These are phyloP conservation scores for Apostichopus parvimensis DNA, from an alignment of 35 echinoderm and acorn worm species.

Conservation along the genomic window DNA sequence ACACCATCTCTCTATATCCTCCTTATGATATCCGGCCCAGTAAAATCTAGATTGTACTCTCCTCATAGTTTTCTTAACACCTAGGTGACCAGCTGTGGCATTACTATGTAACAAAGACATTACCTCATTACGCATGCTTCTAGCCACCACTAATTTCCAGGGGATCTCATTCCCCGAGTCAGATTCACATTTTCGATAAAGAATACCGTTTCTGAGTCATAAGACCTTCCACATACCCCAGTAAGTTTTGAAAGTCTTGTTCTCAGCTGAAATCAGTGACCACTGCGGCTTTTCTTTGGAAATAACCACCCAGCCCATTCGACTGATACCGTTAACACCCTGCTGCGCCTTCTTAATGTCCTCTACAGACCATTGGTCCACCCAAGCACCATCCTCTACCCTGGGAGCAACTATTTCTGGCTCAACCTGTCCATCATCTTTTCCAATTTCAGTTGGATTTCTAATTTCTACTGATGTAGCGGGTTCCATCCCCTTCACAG, in stretches of 20 bases:
- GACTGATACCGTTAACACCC: neutral
- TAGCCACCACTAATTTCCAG: neutral
- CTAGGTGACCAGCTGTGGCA: too few relatives aligned
- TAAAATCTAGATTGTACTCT: slow-evolving; percentile 41
- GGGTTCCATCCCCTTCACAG: neutral
- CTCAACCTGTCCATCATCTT: neutral
- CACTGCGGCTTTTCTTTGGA: neutral
- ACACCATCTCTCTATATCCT: neutral
- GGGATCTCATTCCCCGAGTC: neutral
- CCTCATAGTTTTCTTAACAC: slow-evolving; percentile 30
- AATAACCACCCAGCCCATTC: slow-evolving; percentile 8
- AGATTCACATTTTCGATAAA: neutral
- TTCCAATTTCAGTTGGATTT: neutral
- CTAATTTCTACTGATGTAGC: neutral
- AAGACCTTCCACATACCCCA: neutral
- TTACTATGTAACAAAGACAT: too few relatives aligned
- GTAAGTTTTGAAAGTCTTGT: too few relatives aligned
- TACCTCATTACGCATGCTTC: too few relatives aligned
- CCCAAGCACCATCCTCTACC: neutral
- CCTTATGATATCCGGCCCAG: slow-evolving; percentile 11
- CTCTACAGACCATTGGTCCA: neutral
- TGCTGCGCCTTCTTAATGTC: slow-evolving; percentile 18
- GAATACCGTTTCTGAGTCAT: too few relatives aligned
- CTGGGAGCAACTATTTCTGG: neutral
- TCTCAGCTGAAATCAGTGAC: neutral